phyloP scores from a whole-genome alignment of 2,888 invertebrate species.

The Resseliella maxima region DNA sequence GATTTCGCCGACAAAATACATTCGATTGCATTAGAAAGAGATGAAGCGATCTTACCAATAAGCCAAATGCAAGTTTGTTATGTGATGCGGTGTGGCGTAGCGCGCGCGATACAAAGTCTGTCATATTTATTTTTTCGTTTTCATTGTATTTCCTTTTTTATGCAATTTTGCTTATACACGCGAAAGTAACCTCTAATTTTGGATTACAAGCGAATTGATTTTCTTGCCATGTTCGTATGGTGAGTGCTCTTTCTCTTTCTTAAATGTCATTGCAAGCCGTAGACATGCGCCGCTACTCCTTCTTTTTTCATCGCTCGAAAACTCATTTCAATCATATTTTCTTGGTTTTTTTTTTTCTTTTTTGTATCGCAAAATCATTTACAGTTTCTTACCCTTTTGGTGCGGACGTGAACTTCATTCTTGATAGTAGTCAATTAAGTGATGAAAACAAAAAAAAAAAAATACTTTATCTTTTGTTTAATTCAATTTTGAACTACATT shows the following conservation, averaged over 20 bases:
- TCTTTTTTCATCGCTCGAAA: neutral
- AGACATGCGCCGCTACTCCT: constrained; percentile 18
- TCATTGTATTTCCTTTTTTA: neutral
- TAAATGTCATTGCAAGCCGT: neutral
- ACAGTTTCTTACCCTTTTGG: constrained; percentile 23
- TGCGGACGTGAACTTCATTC: neutral
- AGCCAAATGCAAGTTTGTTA: no score
- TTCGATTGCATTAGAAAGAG: neutral
- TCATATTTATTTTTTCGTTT: neutral
- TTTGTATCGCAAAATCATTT: neutral
- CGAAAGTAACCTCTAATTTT: constrained; percentile 33
- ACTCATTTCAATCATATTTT: constrained; percentile 7
- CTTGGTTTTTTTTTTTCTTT: neutral
- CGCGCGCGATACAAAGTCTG: no score
- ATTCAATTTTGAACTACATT: neutral
- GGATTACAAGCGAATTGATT: neutral
- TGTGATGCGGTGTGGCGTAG: no score
- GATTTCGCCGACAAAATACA: neutral
- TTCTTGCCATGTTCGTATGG: neutral
- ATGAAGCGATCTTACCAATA: no score
- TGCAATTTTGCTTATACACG: neutral
- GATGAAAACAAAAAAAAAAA: no score
- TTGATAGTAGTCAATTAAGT: no score
- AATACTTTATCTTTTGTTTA: neutral
- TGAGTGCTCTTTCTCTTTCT: constrained; percentile 4